Evolutionary conservation across 2,888 invertebrate species (phyloP).

Genomic region (Unio pictorum): DNA sequence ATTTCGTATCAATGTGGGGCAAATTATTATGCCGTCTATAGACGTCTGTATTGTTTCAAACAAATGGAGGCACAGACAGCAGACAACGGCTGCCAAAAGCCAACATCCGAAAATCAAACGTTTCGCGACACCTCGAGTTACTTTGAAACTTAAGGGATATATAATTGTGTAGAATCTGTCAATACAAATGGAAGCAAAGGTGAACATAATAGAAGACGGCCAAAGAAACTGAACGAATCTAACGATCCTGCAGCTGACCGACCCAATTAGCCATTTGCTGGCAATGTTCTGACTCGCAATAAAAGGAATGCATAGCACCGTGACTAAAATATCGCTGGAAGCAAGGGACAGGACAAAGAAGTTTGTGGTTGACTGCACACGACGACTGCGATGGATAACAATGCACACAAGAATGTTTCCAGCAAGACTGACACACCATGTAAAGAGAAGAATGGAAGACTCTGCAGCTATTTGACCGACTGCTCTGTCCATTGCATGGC

Average conservation of each 20-base stretch:
- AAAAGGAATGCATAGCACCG: slow-evolving; percentile 54
- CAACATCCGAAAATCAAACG: slow-evolving; percentile 58
- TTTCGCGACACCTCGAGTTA: slow-evolving; percentile 64
- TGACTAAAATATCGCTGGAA: slow-evolving; percentile 50
- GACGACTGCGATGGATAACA: slow-evolving; percentile 66
- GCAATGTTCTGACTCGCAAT: slow-evolving; percentile 42
- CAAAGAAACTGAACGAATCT: slow-evolving; percentile 51
- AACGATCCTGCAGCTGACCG: slow-evolving; percentile 56
- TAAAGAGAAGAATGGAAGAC: slow-evolving; percentile 11
- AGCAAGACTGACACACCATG: slow-evolving; percentile 48
- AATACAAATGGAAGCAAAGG: slow-evolving; percentile 59
- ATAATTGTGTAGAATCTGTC: slow-evolving; percentile 70
- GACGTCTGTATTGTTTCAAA: slow-evolving; percentile 30
- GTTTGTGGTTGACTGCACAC: slow-evolving; percentile 70
- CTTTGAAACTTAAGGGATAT: slow-evolving; percentile 69
- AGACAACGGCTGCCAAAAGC: slow-evolving; percentile 40
- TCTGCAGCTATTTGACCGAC: slow-evolving; percentile 17
- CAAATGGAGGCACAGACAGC: slow-evolving; percentile 56
- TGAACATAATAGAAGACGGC: slow-evolving; percentile 48
- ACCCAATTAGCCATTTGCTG: slow-evolving; percentile 52
- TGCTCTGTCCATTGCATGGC: slow-evolving; percentile 2
- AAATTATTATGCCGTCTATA: slow-evolving; percentile 17
- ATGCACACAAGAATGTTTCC: slow-evolving; percentile 65
- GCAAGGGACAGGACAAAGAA: slow-evolving; percentile 67
- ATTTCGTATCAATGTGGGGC: slow-evolving; percentile 47